A percentile compares a stretch with the other conserved stretches of the same genome.
phyloP scores from a whole-genome alignment of 2,113 vertebrate genomes.

The Suncus etruscus region DNA sequence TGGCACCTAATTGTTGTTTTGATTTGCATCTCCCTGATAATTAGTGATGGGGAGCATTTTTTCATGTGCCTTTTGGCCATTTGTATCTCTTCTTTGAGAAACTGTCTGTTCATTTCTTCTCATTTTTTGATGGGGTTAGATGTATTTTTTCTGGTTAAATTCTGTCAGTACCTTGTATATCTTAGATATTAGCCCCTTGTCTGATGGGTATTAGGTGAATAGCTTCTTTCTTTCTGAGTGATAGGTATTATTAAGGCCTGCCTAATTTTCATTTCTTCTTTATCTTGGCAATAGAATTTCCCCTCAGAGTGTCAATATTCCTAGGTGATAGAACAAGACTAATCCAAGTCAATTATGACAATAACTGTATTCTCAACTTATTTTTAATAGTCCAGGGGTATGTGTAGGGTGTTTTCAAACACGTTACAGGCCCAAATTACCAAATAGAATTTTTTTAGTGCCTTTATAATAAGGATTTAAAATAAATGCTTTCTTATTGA shows the following conservation, averaged over 20 bases:
- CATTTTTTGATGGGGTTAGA: no score
- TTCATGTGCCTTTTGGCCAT: no score
- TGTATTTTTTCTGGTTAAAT: no score
- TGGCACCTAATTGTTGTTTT: no score
- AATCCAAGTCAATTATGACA: background rate
- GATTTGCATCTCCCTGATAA: no score
- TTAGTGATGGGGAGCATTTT: no score
- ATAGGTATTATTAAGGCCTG: background rate
- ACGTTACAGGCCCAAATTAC: background rate
- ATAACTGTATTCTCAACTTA: background rate
- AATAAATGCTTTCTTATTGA: background rate
- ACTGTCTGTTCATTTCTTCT: no score
- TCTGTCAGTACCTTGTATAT: no score
- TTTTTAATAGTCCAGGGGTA: background rate
- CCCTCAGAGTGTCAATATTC: background rate
- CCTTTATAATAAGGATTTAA: background rate
- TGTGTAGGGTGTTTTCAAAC: background rate
- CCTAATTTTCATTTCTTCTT: background rate
- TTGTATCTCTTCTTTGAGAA: no score
- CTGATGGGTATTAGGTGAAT: no score
- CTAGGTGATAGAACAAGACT: background rate
- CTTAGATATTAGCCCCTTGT: no score
- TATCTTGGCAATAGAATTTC: slow-evolving; percentile 20
- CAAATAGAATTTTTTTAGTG: slow-evolving; percentile 19
- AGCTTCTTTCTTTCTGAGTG: no score